Evolutionary conservation across 1,140 invertebrate species (phyloP), one percentile per base, ranked within the genome.

Genomic region (Anastrepha obliqua): DNA sequence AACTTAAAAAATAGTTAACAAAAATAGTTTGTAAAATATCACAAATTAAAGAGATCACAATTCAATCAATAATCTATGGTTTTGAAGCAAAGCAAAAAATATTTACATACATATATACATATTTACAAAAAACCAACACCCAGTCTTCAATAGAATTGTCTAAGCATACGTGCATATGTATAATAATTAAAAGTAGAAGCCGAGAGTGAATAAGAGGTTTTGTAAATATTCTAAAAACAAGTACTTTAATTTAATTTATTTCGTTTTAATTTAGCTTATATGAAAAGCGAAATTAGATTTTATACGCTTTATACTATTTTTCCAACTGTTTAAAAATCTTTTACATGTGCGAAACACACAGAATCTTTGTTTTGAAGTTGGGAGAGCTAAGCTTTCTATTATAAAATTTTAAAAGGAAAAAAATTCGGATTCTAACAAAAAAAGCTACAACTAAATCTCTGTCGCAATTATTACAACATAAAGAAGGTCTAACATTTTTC

Each of bases 331-430:
- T 29, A 29, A 29, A 29, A 29, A 1, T 55, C 51, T 55, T 70
- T 70, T 85, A 85, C 44, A 51, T 58, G 55, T 85, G 47, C 13
- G 78, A 85, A 85, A 85, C 78, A 51, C 78, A 85, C 47, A 85
- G 42, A 58, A 55, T 55, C 39, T 85, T 58, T 3, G 20, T 9
- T 85, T 58, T 85, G 42, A 85, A 85, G 29, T 85, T 51, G 13
- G 78, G 78, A 4, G n/a, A n/a, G 11, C 64, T n/a, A 39, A 65
- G n/a, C 6, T 29, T 65, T 8, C 20, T 29, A 39, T 65, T 20
- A 8, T 29, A 65, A 65, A 65, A 65, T 65, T 39, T 13, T 39
- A 65, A 39, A 7, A 29, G n/a, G 5, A 65, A 65, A 20, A 65
- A 65, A 65, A n/a, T 20, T 29, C 64, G 13, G 20, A 65, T 29